These are phyloP conservation scores for Nebria ingens DNA, from an alignment of 1,140 invertebrate species.

Conservation along the genomic window DNA sequence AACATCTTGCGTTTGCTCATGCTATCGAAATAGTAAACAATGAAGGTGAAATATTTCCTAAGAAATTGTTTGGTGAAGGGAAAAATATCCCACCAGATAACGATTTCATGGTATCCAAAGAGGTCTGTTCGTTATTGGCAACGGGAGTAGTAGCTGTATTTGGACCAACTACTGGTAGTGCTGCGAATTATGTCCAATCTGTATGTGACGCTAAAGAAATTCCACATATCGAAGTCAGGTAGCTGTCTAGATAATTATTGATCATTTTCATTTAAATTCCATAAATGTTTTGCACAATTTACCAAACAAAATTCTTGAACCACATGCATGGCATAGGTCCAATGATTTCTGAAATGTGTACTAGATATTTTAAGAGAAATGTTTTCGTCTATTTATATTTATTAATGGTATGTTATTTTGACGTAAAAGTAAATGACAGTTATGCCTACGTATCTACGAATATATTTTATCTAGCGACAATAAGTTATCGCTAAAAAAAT, in stretches of 20 bases:
- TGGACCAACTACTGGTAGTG: conserved; percentile 58
- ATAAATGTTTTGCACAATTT: too few species aligned
- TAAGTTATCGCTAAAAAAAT: too few species aligned
- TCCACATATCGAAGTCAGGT: conserved; percentile 70
- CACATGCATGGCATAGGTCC: too few species aligned
- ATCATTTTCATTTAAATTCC: too few species aligned
- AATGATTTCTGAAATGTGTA: too few species aligned
- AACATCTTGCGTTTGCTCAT: conserved; percentile 33
- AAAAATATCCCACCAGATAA: conserved; percentile 31
- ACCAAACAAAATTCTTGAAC: too few species aligned
- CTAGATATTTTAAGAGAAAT: too few species aligned
- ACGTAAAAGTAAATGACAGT: too few species aligned
- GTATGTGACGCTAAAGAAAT: conserved; percentile 82
- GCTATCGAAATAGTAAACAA: conserved; percentile 33
- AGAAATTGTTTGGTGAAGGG: conserved; percentile 28
- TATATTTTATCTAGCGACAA: too few species aligned
- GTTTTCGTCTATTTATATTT: too few species aligned
- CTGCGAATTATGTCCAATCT: conserved; percentile 67
- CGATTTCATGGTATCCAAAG: conserved; percentile 33
- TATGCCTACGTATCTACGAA: too few species aligned
- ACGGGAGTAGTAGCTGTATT: conserved; percentile 67
- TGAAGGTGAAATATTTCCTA: conserved; percentile 24
- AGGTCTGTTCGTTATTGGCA: conserved; percentile 34
- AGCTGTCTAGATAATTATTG: conserved; percentile 18
- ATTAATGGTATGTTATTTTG: too few species aligned